Evolutionary conservation across 2,888 invertebrate genomes (phyloP).

Genomic region (Acrobasis repandana): DNA sequence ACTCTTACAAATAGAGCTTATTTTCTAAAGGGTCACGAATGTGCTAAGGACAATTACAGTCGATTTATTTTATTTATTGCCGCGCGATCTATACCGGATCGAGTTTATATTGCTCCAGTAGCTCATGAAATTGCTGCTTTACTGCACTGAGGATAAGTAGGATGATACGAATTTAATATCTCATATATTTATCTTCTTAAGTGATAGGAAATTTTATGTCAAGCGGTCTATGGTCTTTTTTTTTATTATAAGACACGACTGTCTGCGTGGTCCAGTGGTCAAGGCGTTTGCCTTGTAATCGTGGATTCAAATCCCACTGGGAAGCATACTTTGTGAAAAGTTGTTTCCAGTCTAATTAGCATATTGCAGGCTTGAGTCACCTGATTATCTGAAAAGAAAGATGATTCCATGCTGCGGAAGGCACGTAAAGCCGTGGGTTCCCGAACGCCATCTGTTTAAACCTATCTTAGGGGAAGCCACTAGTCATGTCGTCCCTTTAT

Average conservation of each 20-base stretch:
- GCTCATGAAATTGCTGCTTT: not conserved
- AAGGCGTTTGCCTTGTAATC: too few relatives aligned
- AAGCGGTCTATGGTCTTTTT: not conserved
- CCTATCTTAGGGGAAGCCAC: not conserved
- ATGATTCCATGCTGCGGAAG: too few relatives aligned
- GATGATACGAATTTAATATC: not conserved
- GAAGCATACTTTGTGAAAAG: too few relatives aligned
- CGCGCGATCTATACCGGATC: not conserved
- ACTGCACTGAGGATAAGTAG: not conserved
- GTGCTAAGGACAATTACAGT: not conserved
- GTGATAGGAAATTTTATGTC: not conserved
- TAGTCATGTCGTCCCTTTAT: not conserved
- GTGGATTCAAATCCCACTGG: too few relatives aligned
- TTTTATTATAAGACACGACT: too few relatives aligned
- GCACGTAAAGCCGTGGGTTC: too few relatives aligned
- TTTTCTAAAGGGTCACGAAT: not conserved
- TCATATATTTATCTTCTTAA: not conserved
- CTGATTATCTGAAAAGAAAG: too few relatives aligned
- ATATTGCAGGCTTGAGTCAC: too few relatives aligned
- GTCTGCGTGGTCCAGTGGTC: too few relatives aligned
- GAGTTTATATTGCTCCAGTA: not conserved
- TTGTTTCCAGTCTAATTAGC: too few relatives aligned
- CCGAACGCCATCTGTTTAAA: too few relatives aligned
- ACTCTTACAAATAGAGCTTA: slow-evolving; percentile 2
- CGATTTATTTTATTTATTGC: not conserved